Percentiles rank a stretch among this genome's conserved stretches.
Evolutionary conservation across 92 coral and sea anemone genomes (phyloP).

Genomic region (Metridium senile): DNA sequence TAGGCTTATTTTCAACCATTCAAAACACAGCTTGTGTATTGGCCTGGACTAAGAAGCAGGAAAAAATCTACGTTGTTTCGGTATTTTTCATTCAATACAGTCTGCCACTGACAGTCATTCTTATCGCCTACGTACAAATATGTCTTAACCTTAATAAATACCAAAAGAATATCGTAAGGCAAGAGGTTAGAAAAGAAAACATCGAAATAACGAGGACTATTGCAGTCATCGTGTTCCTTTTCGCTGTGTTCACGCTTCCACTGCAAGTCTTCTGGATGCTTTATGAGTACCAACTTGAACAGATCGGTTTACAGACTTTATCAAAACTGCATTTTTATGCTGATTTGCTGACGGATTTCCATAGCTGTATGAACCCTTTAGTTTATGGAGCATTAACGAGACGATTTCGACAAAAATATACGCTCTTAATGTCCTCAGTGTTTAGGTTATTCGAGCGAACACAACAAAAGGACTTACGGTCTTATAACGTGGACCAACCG

Average conservation of each 20-base stretch:
- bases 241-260: slow-evolving; percentile 34
- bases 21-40: slow-evolving; percentile 5
- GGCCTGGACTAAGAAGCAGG: slow-evolving; percentile 17
- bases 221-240: slow-evolving; percentile 38
- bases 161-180: slow-evolving; percentile 32
- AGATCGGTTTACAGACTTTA: not conserved
- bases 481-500: slow-evolving; percentile 2
- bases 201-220: slow-evolving; percentile 47
- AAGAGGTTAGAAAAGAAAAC: slow-evolving; percentile 32
- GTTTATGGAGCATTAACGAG: slow-evolving; percentile 41
- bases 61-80: slow-evolving; percentile 26
- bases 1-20: slow-evolving; percentile 6
- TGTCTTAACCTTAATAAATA: slow-evolving; percentile 38
- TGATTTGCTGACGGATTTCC: slow-evolving; percentile 41
- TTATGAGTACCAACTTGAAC: slow-evolving; percentile 9
- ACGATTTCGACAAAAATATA: slow-evolving; percentile 37
- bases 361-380: slow-evolving; percentile 44
- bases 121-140: slow-evolving; percentile 36
- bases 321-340: slow-evolving; percentile 31
- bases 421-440: slow-evolving; percentile 28
- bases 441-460: slow-evolving; percentile 30
- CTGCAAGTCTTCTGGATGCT: slow-evolving; percentile 40
- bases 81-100: slow-evolving; percentile 32
- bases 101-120: slow-evolving; percentile 20
- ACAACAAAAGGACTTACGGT: slow-evolving; percentile 12